phyloP scores from a whole-genome alignment of 2,113 vertebrate genomes.

The Desmodus rotundus region DNA sequence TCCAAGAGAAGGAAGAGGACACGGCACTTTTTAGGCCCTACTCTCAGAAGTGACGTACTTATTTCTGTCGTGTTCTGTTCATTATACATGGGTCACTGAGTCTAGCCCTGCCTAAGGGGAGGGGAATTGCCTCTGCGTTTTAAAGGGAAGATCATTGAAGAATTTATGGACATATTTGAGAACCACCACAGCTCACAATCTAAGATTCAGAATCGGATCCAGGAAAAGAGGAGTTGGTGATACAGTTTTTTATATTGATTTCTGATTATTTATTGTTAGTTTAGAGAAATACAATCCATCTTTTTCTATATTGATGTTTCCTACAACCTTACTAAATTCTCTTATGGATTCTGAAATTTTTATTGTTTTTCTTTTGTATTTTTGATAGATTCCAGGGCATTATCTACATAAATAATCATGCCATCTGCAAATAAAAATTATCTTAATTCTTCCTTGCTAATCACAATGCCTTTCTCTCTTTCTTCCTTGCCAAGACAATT shows the following conservation, averaged over 20 bases:
- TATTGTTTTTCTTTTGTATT: not conserved
- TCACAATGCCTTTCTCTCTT: not conserved
- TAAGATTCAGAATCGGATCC: not conserved
- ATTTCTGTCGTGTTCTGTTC: not conserved
- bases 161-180: not conserved
- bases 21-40: not conserved
- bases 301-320: not conserved
- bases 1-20: not conserved
- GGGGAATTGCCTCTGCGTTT: not conserved
- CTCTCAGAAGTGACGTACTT: not conserved
- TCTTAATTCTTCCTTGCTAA: not conserved
- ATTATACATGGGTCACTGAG: not conserved
- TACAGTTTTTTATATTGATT: not conserved
- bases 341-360: not conserved
- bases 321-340: not conserved
- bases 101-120: not conserved
- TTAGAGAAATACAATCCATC: not conserved
- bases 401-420: no score
- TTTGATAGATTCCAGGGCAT: not conserved
- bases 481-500: not conserved
- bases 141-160: not conserved
- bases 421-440: no score
- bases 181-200: not conserved
- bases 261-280: not conserved
- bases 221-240: not conserved